These are phyloP conservation scores for Exephanes ischioxanthus DNA, from an alignment of 2,888 invertebrate species.

Conservation along the genomic window DNA sequence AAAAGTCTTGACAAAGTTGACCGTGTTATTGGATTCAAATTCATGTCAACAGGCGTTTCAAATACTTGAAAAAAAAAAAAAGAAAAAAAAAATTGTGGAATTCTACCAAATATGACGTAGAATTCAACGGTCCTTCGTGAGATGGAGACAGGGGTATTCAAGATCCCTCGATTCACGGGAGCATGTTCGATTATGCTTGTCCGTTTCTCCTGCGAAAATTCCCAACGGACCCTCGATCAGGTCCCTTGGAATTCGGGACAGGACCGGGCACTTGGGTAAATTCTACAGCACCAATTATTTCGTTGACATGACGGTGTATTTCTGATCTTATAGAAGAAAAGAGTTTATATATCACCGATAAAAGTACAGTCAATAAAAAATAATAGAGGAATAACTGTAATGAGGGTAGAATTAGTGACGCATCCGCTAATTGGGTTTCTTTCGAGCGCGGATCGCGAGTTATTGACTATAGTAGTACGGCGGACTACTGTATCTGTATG, in stretches of 20 bases:
- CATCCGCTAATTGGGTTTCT: constrained; percentile 68
- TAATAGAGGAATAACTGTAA: constrained; percentile 80
- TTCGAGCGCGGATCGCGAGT: constrained; percentile 35
- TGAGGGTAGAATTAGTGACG: constrained; percentile 77
- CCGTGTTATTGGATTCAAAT: constrained; percentile 11
- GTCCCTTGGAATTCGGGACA: constrained; percentile 50
- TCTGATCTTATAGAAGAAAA: constrained; percentile 25
- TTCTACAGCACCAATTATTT: constrained; percentile 59
- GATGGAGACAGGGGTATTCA: constrained; percentile 59
- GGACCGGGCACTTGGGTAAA: constrained; percentile 35
- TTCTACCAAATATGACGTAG: constrained; percentile 66
- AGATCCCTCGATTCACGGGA: constrained; percentile 66
- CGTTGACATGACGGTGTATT: constrained; percentile 32
- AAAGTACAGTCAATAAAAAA: constrained; percentile 68
- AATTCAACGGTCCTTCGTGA: constrained; percentile 60
- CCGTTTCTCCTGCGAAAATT: constrained; percentile 71
- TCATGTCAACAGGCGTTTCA: constrained; percentile 60
- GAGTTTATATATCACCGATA: constrained; percentile 27
- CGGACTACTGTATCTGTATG: constrained; percentile 53
- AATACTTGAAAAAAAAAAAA: constrained; percentile 43
- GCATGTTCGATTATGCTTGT: constrained; percentile 70
- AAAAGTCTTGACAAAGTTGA: background rate
- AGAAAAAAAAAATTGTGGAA: constrained; percentile 66
- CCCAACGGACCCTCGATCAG: constrained; percentile 70
- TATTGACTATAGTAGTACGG: constrained; percentile 52